Percentiles rank a stretch among this genome's conserved stretches.
Evolutionary conservation across 2,888 invertebrate species (phyloP).

Genomic region (Euspilapteryx auroguttella): DNA sequence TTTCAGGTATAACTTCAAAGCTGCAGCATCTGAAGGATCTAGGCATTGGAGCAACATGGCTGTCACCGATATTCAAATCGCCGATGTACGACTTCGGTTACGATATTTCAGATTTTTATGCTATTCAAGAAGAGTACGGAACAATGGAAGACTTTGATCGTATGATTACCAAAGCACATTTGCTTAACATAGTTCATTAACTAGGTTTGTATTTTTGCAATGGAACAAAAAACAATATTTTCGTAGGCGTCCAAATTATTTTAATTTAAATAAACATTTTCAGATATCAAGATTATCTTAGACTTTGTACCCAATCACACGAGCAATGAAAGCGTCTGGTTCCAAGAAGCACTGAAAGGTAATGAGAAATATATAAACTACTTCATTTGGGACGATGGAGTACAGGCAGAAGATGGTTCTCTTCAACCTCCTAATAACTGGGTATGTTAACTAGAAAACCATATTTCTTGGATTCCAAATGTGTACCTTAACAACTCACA

Average conservation of each 20-base stretch:
- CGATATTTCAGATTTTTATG: constrained; percentile 73
- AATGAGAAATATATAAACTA: constrained; percentile 70
- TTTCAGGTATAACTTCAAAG: constrained; percentile 62
- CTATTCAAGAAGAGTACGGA: constrained; percentile 72
- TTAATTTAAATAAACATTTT: constrained; percentile 2
- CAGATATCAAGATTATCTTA: constrained; percentile 63
- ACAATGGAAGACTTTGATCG: constrained; percentile 71
- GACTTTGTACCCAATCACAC: constrained; percentile 78
- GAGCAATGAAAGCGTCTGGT: constrained; percentile 85
- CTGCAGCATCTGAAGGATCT: constrained; percentile 67
- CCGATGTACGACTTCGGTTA: constrained; percentile 84
- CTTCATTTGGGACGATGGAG: constrained; percentile 74
- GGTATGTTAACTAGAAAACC: too few species aligned
- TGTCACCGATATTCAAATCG: constrained; percentile 73
- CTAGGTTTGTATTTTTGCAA: constrained; percentile 28
- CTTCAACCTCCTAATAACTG: constrained; percentile 73
- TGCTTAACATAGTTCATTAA: too few species aligned
- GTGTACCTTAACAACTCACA: too few species aligned
- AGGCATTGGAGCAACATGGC: constrained; percentile 72
- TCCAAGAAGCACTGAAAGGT: constrained; percentile 67
- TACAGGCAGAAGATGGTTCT: constrained; percentile 37
- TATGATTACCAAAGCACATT: constrained; percentile 57
- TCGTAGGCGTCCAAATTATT: too few species aligned
- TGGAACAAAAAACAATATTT: too few species aligned
- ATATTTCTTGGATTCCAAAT: too few species aligned